Evolutionary conservation across 2,888 invertebrate species (phyloP).

Genomic region (Xylota sylvarum): DNA sequence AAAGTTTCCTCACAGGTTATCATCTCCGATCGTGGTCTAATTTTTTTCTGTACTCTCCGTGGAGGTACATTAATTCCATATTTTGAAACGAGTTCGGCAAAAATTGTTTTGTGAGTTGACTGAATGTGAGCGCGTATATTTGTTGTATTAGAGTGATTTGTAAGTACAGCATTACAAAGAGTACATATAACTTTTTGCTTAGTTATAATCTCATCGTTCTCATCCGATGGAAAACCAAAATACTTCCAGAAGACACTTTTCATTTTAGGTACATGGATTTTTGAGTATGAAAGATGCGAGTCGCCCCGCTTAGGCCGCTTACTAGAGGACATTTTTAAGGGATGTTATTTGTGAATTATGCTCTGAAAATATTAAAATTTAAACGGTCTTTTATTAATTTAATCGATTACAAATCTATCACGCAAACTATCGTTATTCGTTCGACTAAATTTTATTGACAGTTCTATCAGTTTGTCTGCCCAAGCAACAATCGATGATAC

Average conservation of each 20-base stretch:
- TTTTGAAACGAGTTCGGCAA: conserved; percentile 81
- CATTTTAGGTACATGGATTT: conserved; percentile 84
- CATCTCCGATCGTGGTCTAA: not conserved
- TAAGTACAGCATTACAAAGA: conserved; percentile 82
- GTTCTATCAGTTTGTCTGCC: conserved; percentile 37
- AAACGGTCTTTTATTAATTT: conserved; percentile 55
- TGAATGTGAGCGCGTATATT: conserved; percentile 83
- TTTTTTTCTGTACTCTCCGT: conserved; percentile 78
- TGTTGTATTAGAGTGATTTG: conserved; percentile 84
- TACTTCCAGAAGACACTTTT: conserved; percentile 84
- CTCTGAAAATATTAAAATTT: conserved; percentile 50
- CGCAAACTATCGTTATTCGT: conserved; percentile 39
- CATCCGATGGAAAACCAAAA: conserved; percentile 84
- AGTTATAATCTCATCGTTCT: conserved; percentile 83
- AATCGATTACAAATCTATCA: conserved; percentile 67
- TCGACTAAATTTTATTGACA: conserved; percentile 54
- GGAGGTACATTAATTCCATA: conserved; percentile 83
- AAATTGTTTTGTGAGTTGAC: conserved; percentile 82
- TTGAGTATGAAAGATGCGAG: conserved; percentile 78
- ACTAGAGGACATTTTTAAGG: conserved; percentile 28
- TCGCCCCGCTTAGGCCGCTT: conserved; percentile 30
- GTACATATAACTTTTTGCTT: conserved; percentile 84
- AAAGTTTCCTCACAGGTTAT: conserved; percentile 44
- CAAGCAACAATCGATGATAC: conserved; percentile 54
- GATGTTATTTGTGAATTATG: not conserved